Evolutionary conservation across 2,113 vertebrate genomes (phyloP).

Genomic region (Lasiurus cinereus): DNA sequence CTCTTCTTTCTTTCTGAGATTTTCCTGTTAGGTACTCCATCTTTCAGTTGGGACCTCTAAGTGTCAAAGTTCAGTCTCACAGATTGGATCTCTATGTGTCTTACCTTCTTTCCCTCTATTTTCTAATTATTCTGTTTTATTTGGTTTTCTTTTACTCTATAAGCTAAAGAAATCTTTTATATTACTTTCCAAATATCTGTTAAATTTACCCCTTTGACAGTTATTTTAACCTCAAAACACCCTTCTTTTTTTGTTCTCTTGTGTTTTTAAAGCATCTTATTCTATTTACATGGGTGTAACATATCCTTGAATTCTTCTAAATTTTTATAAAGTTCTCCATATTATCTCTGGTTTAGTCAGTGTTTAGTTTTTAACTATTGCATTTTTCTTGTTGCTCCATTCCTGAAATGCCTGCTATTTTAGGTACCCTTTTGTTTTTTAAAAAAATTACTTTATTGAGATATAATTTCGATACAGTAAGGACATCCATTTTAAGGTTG

Average conservation of each 20-base stretch:
- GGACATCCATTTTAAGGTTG: not conserved
- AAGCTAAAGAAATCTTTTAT: not conserved
- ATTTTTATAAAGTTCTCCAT: not conserved
- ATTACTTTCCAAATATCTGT: conserved; percentile 37
- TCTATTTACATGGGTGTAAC: not conserved
- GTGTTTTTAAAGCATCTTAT: not conserved
- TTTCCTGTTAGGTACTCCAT: not conserved
- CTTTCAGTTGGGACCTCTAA: not conserved
- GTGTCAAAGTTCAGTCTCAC: not conserved
- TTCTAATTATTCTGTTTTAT: conserved; percentile 12
- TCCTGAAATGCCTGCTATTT: not conserved
- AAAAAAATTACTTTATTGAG: not conserved
- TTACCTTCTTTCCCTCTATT: conserved; percentile 18
- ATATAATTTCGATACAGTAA: not conserved
- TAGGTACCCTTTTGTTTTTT: not conserved
- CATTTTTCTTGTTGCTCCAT: conserved; percentile 1
- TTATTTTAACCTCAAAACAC: conserved; percentile 28
- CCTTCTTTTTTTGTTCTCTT: not conserved
- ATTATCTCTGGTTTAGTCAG: conserved; percentile 16
- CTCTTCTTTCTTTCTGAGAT: not conserved
- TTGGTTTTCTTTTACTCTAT: not conserved
- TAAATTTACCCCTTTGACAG: not conserved
- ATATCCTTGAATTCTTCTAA: not conserved
- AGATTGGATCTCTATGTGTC: not conserved
- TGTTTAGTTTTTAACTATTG: not conserved